Evolutionary conservation across 2,888 invertebrate genomes (phyloP), one percentile per base, ranked within the genome.

Genomic region (Linnaemya tessellans): DNA sequence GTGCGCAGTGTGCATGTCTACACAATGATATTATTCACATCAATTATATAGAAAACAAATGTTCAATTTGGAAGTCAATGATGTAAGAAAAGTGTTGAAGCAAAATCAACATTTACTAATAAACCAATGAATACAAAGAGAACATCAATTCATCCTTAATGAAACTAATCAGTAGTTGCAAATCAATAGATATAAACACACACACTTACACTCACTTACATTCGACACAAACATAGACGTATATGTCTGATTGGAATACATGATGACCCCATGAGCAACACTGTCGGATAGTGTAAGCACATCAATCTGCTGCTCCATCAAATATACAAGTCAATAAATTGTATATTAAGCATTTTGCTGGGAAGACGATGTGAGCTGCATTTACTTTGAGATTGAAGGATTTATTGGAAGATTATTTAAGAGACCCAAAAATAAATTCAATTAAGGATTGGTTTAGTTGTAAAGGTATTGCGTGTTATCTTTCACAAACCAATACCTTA

Each of bases 121-220:
- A 49, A 25, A 35, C 15, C 11, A 18, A 3, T 46, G 20, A 25
- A 35, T 18, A 13, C 49, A 65, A 15, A 13, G 18, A 1, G 7
- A 15, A 64, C 10, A 35, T 65, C 41, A 49, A 67, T 77, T 46
- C 46, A 58, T 10, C 15, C 51, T 54, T 71, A 71, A 71, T 71
- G 46, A 64, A 80, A 71, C 71, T 80, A 71, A 80, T 71, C 80
- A 71, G 54, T 56, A 64, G 46, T 15, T 60, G 58, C 60, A 49
- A 58, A 49, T 20, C 35, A 62, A 60, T 60, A 56, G 25, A 43
- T 58, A 46, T 62, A 22, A 13, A 41, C 20, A 7, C 5, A 20
- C 41, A 60, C 20, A 41, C 1, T 10, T 20, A 13, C 20, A 38
- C 11, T 4, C n/a, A n/a, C n/a, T n/a, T n/a, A n/a, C n/a, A n/a